Conservation (phyloP, 2,797 vertebrate species). For the Lophius americanus region DNA sequence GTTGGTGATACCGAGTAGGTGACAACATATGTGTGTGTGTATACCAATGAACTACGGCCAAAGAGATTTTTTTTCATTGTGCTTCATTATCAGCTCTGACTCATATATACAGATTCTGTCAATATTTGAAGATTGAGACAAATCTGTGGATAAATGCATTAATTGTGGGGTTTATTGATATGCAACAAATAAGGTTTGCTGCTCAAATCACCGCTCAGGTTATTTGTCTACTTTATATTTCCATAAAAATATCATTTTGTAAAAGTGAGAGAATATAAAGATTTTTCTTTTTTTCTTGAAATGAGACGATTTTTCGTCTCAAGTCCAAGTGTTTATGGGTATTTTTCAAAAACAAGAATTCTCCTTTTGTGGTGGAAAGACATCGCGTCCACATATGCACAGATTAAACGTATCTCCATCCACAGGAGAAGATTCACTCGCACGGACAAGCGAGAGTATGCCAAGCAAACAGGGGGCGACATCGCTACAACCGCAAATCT, state of each 20-base stretch:
- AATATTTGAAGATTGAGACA: conserved; percentile 70
- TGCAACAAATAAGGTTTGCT: conserved; percentile 45
- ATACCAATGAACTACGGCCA: conserved; percentile 25
- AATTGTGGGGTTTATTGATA: conserved; percentile 71
- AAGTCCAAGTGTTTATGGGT: too few species aligned
- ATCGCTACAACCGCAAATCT: too few species aligned
- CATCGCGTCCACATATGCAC: too few species aligned
- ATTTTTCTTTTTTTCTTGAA: conserved; percentile 25
- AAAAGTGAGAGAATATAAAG: conserved; percentile 13
- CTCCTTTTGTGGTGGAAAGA: too few species aligned
- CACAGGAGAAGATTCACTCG: too few species aligned
- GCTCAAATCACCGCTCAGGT: conserved; percentile 41
- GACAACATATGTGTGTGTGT: conserved; percentile 28
- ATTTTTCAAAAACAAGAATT: too few species aligned
- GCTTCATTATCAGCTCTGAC: conserved; percentile 60
- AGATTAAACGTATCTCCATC: too few species aligned
- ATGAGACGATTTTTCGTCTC: conserved; percentile 1
- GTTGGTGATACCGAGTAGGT: conserved; percentile 55
- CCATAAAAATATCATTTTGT: conserved; percentile 32
- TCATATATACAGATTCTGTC: conserved; percentile 60
- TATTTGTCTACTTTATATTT: conserved; percentile 30
- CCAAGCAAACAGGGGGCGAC: too few species aligned
- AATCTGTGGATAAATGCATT: conserved; percentile 63
- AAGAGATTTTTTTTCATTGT: conserved; percentile 20
- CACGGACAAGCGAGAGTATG: too few species aligned